These are phyloP conservation scores for Synaphobranchus kaupii DNA, from an alignment of 2,797 vertebrate genomes.

Conservation along the genomic window DNA sequence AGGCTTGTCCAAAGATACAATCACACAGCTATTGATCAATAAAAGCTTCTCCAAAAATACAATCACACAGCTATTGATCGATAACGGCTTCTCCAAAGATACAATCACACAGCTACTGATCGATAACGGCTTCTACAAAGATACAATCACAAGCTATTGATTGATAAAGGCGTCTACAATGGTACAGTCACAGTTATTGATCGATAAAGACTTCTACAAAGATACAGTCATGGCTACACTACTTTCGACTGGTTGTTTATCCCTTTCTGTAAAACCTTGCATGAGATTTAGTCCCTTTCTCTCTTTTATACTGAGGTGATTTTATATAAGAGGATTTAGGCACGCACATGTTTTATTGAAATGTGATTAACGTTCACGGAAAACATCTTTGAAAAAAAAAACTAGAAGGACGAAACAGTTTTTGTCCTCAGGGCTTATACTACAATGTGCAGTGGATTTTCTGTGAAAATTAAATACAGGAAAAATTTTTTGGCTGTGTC, in stretches of 20 bases:
- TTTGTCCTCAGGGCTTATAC: neutral
- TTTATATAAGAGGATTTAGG: neutral
- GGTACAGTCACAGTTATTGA: too few relatives aligned
- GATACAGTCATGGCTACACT: too few relatives aligned
- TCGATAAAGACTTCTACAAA: too few relatives aligned
- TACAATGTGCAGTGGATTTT: neutral
- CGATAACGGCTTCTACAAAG: conserved; percentile 91
- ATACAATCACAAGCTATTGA: conserved; percentile 64
- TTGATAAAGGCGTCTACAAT: too few relatives aligned
- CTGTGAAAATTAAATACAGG: neutral
- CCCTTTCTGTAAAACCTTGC: neutral
- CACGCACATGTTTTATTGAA: neutral
- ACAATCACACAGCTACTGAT: conserved; percentile 49
- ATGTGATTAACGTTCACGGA: neutral
- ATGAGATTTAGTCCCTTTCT: neutral
- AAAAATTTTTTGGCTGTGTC: neutral
- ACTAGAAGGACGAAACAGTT: neutral
- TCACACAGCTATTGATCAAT: neutral
- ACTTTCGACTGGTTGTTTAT: neutral
- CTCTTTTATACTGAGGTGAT: neutral
- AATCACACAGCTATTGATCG: conserved; percentile 22
- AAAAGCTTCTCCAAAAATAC: conserved; percentile 97
- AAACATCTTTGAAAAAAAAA: neutral
- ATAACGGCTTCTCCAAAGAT: conserved; percentile 98
- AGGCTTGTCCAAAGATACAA: conserved; percentile 91